Conservation (phyloP, 2,888 invertebrate species). For the Pediacus dermestoides region DNA sequence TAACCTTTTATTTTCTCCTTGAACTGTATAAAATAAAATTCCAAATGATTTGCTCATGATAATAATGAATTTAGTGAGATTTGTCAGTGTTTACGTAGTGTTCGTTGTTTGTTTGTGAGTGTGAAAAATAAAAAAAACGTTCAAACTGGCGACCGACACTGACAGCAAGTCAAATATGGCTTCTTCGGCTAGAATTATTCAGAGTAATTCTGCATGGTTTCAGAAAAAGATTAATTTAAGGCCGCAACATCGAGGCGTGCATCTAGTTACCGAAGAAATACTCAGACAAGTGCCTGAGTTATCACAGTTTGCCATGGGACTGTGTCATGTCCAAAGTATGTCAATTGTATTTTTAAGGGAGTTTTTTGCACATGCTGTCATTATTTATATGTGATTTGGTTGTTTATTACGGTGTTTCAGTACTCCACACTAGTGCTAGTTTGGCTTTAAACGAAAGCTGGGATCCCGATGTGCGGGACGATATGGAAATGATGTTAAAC, state of each 20-base stretch:
- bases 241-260: conserved; percentile 94
- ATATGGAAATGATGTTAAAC: conserved; percentile 99
- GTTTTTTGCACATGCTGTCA: too few relatives aligned
- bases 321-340: conserved; percentile 97
- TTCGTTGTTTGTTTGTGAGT: conserved; percentile 42
- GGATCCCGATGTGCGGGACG: conserved; percentile 96
- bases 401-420: too few relatives aligned
- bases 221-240: conserved; percentile 95
- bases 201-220: conserved; percentile 97
- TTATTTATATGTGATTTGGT: too few relatives aligned
- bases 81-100: conserved; percentile 43
- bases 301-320: conserved; percentile 89
- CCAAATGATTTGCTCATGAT: conserved; percentile 66
- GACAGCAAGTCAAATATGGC: conserved; percentile 67
- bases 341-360: too few relatives aligned
- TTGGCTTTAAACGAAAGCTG: conserved; percentile 96
- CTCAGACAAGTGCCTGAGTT: conserved; percentile 91
- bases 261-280: conserved; percentile 95
- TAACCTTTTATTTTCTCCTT: conserved; percentile 45
- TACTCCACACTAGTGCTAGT: conserved; percentile 97
- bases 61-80: conserved; percentile 62
- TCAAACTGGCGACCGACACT: conserved; percentile 51
- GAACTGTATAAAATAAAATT: conserved; percentile 39
- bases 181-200: conserved; percentile 82
- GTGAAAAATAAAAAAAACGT: conserved; percentile 28